Base-by-base conservation (phyloP, 1,140 invertebrate genomes). In the Brachionus paranguensis region DNA sequence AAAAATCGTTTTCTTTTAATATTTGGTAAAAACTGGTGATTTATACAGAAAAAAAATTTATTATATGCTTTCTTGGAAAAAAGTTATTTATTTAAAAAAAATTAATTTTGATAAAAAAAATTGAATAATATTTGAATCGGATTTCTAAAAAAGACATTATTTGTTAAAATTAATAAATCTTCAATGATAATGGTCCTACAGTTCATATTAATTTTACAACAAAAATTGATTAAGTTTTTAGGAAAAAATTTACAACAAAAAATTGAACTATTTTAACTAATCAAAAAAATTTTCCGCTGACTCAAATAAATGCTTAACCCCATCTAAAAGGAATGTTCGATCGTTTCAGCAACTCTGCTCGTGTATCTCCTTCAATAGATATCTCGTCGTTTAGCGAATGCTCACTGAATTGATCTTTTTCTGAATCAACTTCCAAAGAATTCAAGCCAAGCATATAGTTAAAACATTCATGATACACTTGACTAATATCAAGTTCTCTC, bases 271-370 rank as follows among this genome's bases (percentile, higher is more conserved):
- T 53, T 17, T 53, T 53, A 70, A 41, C 29, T 70, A 33, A 17
- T 70, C 2, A 3, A 70, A 24, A 24, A 65, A 27, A 70, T 14
- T n/a, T 0, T 70, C 11, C 2, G 6, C n/a, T 29, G 33, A 5
- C 37, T 70, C 17, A n/a, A 43, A 24, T 47, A 5, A 11, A 74
- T 43, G 8, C 3, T 74, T 74, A 43, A 14, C 72, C 72, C 72
- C 72, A 76, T 50, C 72, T 76, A 10, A 76, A 76, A 7, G 72
- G 72, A 76, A 76, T 76, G 33, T 76, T 76, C 2, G 41, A 27
- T 50, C 72, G 41, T 14, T 76, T 76, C 1, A 76, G 20, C 12
- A 76, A 12, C 27, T 24, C 11, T 76, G 43, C 72, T 53, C 27
- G 53, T 8, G 17, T 47, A 8, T 76, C 50, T 10, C 24, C 72